These are phyloP conservation scores for Latrodectus geometricus DNA, from an alignment of 1,140 invertebrate species.

Conservation along the genomic window DNA sequence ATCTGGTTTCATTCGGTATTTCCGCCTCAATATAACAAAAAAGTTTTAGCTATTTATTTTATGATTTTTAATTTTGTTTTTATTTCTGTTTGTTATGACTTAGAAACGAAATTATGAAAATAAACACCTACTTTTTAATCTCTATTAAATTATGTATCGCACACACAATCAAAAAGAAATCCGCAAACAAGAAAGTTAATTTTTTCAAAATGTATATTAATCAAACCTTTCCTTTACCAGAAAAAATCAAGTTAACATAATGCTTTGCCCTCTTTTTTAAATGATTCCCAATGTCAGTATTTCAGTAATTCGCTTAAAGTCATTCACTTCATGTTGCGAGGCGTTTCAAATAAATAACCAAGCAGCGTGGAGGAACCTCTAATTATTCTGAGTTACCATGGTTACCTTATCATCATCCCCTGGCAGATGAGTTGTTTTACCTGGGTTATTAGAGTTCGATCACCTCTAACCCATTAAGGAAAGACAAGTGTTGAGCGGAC, in stretches of 20 bases:
- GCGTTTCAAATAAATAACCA: constrained; percentile 30
- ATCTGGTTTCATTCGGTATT: too few relatives aligned
- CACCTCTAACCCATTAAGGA: constrained; percentile 42
- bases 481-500: constrained; percentile 53
- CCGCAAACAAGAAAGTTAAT: too few relatives aligned
- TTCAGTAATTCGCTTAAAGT: constrained; percentile 48
- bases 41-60: too few relatives aligned
- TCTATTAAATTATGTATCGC: too few relatives aligned
- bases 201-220: too few relatives aligned
- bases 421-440: constrained; percentile 31
- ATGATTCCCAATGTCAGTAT: constrained; percentile 31
- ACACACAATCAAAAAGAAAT: too few relatives aligned
- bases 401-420: constrained; percentile 28
- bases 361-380: not conserved
- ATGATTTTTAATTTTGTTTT: too few relatives aligned
- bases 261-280: constrained; percentile 35
- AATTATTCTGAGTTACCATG: constrained; percentile 51
- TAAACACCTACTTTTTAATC: too few relatives aligned
- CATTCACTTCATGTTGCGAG: constrained; percentile 19
- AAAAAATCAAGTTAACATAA: constrained; percentile 4
- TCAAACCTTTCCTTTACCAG: too few relatives aligned
- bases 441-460: constrained; percentile 24
- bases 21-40: too few relatives aligned
- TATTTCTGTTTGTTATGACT: too few relatives aligned
- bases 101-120: too few relatives aligned